Percentiles rank a stretch among this genome's conserved stretches.
Conservation (phyloP, 1,140 invertebrate genomes). For the Drosophila parvula region DNA sequence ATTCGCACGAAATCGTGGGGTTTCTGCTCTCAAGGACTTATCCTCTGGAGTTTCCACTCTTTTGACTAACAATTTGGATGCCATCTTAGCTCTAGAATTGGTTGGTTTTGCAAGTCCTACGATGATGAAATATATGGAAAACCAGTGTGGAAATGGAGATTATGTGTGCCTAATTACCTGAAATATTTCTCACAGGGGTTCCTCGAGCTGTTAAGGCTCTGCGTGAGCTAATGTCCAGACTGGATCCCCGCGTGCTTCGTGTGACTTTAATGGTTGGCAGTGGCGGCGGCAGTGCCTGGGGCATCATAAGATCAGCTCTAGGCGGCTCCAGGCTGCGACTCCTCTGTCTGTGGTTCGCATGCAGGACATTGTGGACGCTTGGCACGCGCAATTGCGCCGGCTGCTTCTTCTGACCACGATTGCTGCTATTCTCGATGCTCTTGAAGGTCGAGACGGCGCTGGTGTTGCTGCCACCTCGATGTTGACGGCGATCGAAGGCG, state of each 20-base stretch:
- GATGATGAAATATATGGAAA: not conserved
- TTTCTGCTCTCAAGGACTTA: not conserved
- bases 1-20: no score
- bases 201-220: not conserved
- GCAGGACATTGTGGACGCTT: slow-evolving; percentile 41
- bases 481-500: slow-evolving; percentile 43
- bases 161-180: not conserved
- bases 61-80: not conserved
- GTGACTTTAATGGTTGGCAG: not conserved
- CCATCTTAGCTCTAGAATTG: not conserved
- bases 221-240: slow-evolving; percentile 6
- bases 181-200: not conserved
- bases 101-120: not conserved
- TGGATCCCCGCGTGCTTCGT: not conserved
- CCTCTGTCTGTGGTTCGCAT: slow-evolving; percentile 47
- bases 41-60: not conserved
- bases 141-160: not conserved
- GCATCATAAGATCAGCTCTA: not conserved
- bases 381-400: slow-evolving; percentile 1
- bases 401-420: not conserved
- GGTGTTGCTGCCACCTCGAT: not conserved
- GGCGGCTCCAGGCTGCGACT: slow-evolving; percentile 4
- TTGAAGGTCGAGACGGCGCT: not conserved
- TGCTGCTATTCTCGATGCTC: not conserved
- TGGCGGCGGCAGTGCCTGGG: not conserved